A percentile compares a stretch with the other conserved stretches of the same genome.
Conservation (phyloP, 2,113 vertebrate genomes). For the Megalops atlanticus region DNA sequence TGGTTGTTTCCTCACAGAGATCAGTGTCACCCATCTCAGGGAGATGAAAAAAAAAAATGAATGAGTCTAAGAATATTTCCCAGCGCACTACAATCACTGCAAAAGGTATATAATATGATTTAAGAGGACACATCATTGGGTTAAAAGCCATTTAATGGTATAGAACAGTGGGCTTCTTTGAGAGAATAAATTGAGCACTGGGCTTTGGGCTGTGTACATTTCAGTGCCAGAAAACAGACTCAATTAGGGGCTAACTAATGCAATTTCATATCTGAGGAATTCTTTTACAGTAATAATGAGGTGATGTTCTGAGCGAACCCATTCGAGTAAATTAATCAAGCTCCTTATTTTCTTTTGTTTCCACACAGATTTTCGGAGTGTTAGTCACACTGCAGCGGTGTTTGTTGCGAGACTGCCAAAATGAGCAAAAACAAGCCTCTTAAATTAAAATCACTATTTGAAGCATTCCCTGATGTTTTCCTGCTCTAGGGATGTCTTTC, state of each 20-base stretch:
- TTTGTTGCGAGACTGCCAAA: neutral
- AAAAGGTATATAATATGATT: slow-evolving; percentile 29
- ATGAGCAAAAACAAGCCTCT: neutral
- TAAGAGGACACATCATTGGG: slow-evolving; percentile 19
- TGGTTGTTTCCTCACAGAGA: neutral
- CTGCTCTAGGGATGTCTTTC: neutral
- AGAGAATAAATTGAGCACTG: slow-evolving; percentile 19
- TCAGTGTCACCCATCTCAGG: neutral
- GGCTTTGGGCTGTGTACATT: slow-evolving; percentile 19
- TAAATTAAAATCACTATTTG: neutral
- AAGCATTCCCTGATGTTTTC: neutral
- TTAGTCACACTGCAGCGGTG: neutral
- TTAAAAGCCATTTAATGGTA: slow-evolving; percentile 37
- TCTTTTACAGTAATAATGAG: slow-evolving; percentile 30
- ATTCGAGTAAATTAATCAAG: slow-evolving; percentile 11
- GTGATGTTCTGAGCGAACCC: neutral
- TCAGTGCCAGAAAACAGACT: slow-evolving; percentile 23
- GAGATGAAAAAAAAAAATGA: neutral
- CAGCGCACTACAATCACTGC: neutral
- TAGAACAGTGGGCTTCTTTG: neutral
- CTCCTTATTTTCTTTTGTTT: neutral
- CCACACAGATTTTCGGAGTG: neutral
- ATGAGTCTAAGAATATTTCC: neutral
- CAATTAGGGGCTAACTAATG: slow-evolving; percentile 37
- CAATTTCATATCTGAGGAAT: slow-evolving; percentile 30